phyloP scores from a whole-genome alignment of 2,113 vertebrate species.

The Stegostoma tigrinum region DNA sequence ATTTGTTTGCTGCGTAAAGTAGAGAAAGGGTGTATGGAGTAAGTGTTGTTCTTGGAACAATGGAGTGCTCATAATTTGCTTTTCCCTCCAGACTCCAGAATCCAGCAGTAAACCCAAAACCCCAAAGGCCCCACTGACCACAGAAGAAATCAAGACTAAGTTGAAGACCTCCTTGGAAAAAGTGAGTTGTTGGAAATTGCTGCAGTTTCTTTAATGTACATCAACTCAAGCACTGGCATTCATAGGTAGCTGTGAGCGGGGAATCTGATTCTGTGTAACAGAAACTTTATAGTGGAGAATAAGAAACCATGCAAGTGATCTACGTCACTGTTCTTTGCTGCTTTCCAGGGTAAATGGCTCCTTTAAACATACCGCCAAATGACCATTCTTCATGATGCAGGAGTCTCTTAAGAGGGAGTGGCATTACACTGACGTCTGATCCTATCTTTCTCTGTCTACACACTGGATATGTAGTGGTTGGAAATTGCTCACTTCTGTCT shows the following conservation, averaged over 20 bases:
- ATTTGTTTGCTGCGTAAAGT: not conserved
- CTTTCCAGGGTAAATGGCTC: not conserved
- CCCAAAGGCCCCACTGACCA: not conserved
- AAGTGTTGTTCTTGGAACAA: not conserved
- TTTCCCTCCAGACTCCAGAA: not conserved
- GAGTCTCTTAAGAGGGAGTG: not conserved
- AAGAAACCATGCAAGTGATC: not conserved
- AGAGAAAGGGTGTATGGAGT: not conserved
- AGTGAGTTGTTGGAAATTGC: not conserved
- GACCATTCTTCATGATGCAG: not conserved
- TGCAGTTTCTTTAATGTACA: not conserved
- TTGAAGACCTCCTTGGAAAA: not conserved
- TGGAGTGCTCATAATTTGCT: not conserved
- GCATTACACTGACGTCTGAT: not conserved
- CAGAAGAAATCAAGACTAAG: slow-evolving; percentile 5
- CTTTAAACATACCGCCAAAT: not conserved
- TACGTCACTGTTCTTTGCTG: not conserved
- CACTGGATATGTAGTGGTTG: not conserved
- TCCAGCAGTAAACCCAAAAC: not conserved
- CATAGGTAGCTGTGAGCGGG: too few relatives aligned
- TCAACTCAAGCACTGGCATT: not conserved
- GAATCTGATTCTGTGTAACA: not conserved
- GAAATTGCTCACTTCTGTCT: too few relatives aligned
- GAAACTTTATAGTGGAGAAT: not conserved
- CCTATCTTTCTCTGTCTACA: not conserved